phyloP scores from a whole-genome alignment of 2,888 invertebrate species.

The Chloromyia formosa region DNA sequence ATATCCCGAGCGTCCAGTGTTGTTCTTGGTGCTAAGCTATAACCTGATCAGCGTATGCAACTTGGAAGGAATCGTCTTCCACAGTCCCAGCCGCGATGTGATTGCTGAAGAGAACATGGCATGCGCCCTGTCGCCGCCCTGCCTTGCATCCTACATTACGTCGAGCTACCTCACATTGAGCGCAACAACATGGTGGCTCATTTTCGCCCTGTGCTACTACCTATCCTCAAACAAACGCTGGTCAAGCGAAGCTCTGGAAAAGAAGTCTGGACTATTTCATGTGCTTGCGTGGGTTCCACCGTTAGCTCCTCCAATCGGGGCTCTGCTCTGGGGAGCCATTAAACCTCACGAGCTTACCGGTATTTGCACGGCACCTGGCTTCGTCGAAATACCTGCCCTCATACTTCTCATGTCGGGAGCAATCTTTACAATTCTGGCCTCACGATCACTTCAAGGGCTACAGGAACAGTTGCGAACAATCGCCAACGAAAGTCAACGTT shows the following conservation, averaged over 20 bases:
- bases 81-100: slow-evolving; percentile 59
- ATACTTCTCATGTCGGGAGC: slow-evolving; percentile 58
- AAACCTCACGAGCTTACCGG: slow-evolving; percentile 84
- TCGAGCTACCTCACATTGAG: slow-evolving; percentile 83
- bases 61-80: slow-evolving; percentile 71
- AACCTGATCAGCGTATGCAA: slow-evolving; percentile 81
- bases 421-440: slow-evolving; percentile 61
- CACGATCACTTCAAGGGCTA: slow-evolving; percentile 58
- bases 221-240: slow-evolving; percentile 90
- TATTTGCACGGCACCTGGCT: slow-evolving; percentile 73
- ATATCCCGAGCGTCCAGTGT: slow-evolving; percentile 91
- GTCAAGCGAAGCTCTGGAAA: slow-evolving; percentile 91
- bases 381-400: slow-evolving; percentile 61
- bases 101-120: slow-evolving; percentile 55
- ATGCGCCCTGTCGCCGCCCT: slow-evolving; percentile 68
- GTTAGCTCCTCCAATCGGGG: slow-evolving; percentile 83
- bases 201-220: slow-evolving; percentile 89
- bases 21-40: slow-evolving; percentile 90
- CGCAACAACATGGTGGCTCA: slow-evolving; percentile 87
- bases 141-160: slow-evolving; percentile 78
- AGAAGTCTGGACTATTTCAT: slow-evolving; percentile 85
- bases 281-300: slow-evolving; percentile 89
- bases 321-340: slow-evolving; percentile 80
- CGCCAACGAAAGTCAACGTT: slow-evolving; percentile 56
- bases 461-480: slow-evolving; percentile 55